phyloP scores from a whole-genome alignment of 2,113 vertebrate species.

The Ctenomys sociabilis region DNA sequence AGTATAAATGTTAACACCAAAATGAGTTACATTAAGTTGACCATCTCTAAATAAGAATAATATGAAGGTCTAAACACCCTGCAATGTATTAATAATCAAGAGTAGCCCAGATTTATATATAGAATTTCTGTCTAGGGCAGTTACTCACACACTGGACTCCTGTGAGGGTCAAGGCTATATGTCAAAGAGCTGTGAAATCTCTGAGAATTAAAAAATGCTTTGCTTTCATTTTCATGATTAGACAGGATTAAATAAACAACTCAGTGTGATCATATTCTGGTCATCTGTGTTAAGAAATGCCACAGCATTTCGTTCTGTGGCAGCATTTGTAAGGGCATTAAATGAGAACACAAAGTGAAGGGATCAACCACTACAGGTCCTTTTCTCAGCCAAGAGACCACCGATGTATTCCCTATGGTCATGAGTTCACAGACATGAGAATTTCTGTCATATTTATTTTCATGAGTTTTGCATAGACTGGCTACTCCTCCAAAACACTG shows the following conservation, averaged over 20 bases:
- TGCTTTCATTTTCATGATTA: slow-evolving; percentile 15
- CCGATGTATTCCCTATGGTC: neutral
- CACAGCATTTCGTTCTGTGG: neutral
- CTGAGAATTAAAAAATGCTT: neutral
- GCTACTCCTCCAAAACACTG: neutral
- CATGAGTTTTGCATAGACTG: neutral
- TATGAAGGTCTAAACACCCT: neutral
- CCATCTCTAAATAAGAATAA: neutral
- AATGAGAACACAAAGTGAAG: neutral
- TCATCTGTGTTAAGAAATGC: neutral
- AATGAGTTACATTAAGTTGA: slow-evolving; percentile 26
- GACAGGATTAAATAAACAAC: neutral
- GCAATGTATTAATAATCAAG: neutral
- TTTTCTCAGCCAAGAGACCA: neutral
- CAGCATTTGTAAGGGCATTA: neutral
- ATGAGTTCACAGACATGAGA: neutral
- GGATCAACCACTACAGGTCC: neutral
- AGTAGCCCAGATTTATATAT: neutral
- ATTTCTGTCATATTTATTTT: neutral
- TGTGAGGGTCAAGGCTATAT: neutral
- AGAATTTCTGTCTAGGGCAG: neutral
- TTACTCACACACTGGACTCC: neutral
- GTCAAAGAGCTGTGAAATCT: neutral
- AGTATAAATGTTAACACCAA: neutral
- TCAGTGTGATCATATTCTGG: neutral